These are phyloP conservation scores for Itoplectis maculator DNA, from an alignment of 2,888 invertebrate genomes.

Conservation along the genomic window DNA sequence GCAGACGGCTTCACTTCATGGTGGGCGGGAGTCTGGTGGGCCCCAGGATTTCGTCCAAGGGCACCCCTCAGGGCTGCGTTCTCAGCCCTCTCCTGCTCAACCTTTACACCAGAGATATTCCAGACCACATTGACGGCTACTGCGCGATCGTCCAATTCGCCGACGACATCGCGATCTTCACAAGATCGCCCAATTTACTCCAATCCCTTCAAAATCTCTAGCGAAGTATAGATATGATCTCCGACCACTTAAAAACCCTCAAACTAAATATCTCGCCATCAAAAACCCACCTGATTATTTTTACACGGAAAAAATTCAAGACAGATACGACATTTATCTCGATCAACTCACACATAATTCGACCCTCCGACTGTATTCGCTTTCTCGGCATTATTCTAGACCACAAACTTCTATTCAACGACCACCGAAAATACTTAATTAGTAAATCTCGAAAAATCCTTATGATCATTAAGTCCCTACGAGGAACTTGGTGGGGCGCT, in stretches of 20 bases:
- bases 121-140: background rate
- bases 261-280: background rate
- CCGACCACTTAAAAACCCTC: background rate
- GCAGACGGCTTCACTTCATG: background rate
- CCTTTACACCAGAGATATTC: background rate
- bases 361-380: background rate
- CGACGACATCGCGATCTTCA: conserved; percentile 16
- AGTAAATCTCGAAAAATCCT: background rate
- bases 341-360: background rate
- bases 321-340: background rate
- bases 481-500: conserved; percentile 24
- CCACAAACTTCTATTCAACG: conserved; percentile 2
- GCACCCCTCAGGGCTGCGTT: conserved; percentile 39
- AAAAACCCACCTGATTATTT: conserved; percentile 4
- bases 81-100: conserved; percentile 41
- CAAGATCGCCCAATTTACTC: background rate
- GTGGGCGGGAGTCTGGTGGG: conserved; percentile 13
- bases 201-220: background rate
- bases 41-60: background rate
- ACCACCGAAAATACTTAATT: background rate
- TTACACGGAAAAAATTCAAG: conserved; percentile 13
- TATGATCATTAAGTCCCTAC: conserved; percentile 4
- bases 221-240: no score
- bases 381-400: conserved; percentile 25
- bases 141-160: conserved; percentile 21